These are phyloP conservation scores for Butorides virescens DNA, from an alignment of 2,113 vertebrate species.

Conservation along the genomic window DNA sequence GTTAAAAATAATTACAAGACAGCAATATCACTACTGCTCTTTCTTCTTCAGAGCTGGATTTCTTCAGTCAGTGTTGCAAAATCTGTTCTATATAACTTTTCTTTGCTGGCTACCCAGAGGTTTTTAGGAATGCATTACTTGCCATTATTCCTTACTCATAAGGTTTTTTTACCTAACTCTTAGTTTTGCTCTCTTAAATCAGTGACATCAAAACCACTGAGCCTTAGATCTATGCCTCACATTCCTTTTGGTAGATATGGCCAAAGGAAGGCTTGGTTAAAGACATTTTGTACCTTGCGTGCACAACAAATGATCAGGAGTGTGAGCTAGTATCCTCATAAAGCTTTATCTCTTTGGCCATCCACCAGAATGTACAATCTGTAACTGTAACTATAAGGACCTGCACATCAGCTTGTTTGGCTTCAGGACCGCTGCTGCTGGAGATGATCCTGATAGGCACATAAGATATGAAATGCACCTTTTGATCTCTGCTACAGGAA, in stretches of 20 bases:
- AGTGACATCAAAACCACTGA: background rate
- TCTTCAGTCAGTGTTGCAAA: background rate
- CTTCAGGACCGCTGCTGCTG: background rate
- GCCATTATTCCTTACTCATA: background rate
- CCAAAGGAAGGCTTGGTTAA: background rate
- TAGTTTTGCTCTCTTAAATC: background rate
- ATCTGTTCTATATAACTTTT: background rate
- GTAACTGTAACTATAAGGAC: background rate
- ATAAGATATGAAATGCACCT: background rate
- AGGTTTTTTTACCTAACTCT: background rate
- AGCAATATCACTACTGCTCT: background rate
- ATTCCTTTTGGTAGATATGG: background rate
- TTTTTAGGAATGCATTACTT: background rate
- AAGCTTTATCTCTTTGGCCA: background rate
- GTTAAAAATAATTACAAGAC: background rate
- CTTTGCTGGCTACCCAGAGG: background rate
- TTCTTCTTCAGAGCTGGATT: background rate
- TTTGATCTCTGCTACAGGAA: constrained; percentile 1
- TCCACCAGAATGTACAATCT: background rate
- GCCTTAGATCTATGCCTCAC: background rate
- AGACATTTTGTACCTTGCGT: background rate
- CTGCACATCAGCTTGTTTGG: background rate
- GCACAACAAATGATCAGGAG: background rate
- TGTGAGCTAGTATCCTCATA: background rate
- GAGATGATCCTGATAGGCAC: background rate